Evolutionary conservation across 2,113 vertebrate species (phyloP).

Genomic region (Mixornis gularis): DNA sequence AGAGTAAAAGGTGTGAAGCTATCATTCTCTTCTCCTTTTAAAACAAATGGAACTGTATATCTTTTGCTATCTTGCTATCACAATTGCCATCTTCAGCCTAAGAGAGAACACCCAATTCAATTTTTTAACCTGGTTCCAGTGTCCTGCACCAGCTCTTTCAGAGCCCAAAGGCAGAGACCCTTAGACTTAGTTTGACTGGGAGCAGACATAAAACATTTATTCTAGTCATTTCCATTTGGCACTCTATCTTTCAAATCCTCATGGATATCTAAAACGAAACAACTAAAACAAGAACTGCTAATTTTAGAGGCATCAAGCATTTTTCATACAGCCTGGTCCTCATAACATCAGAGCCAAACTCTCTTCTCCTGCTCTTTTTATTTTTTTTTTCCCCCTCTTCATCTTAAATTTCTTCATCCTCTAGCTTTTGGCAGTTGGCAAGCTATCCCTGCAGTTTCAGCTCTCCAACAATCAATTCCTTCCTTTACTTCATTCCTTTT

Average conservation of each 20-base stretch:
- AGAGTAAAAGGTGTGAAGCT: background rate
- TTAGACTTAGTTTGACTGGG: background rate
- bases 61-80: background rate
- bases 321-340: background rate
- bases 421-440: background rate
- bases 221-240: background rate
- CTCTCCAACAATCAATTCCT: background rate
- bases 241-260: background rate
- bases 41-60: background rate
- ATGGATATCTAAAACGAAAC: background rate
- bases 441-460: background rate
- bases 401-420: background rate
- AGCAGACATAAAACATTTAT: background rate
- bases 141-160: background rate
- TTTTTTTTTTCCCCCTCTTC: rapidly evolving
- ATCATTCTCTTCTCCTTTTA: background rate
- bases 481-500: background rate
- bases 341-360: background rate
- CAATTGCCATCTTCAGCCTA: background rate
- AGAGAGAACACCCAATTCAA: background rate
- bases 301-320: background rate
- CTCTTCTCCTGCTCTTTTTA: background rate
- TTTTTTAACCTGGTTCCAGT: background rate
- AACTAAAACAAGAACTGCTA: background rate
- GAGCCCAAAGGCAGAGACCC: background rate